phyloP scores from a whole-genome alignment of 2,113 vertebrate genomes.

The Podiceps cristatus region DNA sequence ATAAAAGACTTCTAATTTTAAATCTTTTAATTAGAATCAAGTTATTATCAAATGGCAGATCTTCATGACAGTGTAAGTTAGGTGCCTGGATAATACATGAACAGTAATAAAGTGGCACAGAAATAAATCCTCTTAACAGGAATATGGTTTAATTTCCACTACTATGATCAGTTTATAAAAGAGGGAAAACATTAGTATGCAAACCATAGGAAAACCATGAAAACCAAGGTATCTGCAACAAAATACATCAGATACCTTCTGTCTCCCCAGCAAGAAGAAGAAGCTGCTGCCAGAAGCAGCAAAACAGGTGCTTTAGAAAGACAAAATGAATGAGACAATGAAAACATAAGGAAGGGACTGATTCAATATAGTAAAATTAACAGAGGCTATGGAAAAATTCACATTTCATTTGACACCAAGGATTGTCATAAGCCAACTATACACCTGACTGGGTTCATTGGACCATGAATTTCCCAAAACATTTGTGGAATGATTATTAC shows the following conservation, averaged over 20 bases:
- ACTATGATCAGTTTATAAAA: background rate
- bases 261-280: background rate
- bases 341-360: background rate
- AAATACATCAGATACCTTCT: background rate
- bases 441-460: background rate
- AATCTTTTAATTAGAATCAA: background rate
- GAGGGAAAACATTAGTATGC: background rate
- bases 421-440: background rate
- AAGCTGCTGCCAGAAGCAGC: background rate
- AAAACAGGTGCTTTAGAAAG: background rate
- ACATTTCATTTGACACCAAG: background rate
- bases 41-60: background rate
- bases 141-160: background rate
- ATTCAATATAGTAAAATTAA: background rate
- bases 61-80: background rate
- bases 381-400: background rate
- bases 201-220: background rate
- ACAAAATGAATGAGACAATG: background rate
- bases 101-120: background rate
- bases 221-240: background rate
- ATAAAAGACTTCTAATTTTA: background rate
- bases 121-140: background rate
- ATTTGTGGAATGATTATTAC: background rate
- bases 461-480: background rate
- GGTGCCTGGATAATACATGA: background rate